Base-by-base conservation (phyloP, 2,797 vertebrate species). In the Chelon labrosus region DNA sequence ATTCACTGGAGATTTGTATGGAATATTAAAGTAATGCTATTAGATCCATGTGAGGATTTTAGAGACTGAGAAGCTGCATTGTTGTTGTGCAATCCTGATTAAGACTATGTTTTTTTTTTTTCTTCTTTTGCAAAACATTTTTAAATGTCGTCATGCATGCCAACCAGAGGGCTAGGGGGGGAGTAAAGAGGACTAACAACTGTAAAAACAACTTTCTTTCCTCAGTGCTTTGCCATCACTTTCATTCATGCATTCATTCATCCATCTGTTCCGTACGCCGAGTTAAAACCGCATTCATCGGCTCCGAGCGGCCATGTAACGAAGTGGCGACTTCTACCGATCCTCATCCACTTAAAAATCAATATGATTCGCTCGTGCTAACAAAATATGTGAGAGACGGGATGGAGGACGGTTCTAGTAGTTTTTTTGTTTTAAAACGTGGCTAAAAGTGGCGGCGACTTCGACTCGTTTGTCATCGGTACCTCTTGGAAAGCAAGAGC, bases 351-450 rank as follows among this genome's bases (percentile, higher is more conserved):
- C 42, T 50, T 72, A 73, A 86, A 35, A 88, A 90, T 86, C 83
- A 87, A 86, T 84, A 84, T 87, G 84, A 86, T 88, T 88, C 65
- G 56, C 76, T 76, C 79, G 82, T 83, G 83, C 66, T 75, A 67
- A 86, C 62, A 58, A 59, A 77, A 63, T 59, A 65, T 11, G 37
- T 44, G 51, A 61, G 57, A 52, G 47, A 61, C 38, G 44, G 22
- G 62, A 76, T 58, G 38, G 59, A 73, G 62, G 78, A 58, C 65
- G 53, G 44, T 22, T 62, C 50, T 59, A 46, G 51, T 64, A 70
- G 65, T 42, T 73, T 75, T 76, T 50, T 82, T 42, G 71, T 75
- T 76, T 50, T 82, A 84, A 85, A 42, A 73, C 16, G 31, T 35
- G 68, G 25, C 65, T 70, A 63, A 83, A 70, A 19, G 52, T 65